Base-by-base conservation (phyloP, 2,888 invertebrate species). In the Thera britannica region DNA sequence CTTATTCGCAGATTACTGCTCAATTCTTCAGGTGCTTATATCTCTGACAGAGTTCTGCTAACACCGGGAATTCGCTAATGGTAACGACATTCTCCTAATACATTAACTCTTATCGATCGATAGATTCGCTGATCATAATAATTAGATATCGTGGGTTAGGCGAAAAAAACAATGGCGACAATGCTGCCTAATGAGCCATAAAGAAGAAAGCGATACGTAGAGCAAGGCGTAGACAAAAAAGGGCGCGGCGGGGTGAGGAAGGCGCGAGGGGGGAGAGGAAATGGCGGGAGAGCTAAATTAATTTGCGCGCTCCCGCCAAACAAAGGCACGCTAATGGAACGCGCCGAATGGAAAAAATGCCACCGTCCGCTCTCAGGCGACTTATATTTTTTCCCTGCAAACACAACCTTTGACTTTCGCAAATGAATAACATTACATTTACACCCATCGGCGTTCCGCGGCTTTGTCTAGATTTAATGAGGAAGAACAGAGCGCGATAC, bases 321-420 rank as follows among this genome's bases (percentile, higher is more conserved):
- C 93, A 93, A 93, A 93, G 93, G 93, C 93, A 88, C 93, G 93
- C 93, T 93, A 93, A 93, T 93, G 93, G 93, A 93, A 93, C 92
- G 92, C 93, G 93, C 89, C 93, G 93, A 93, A 93, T 93, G 91
- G 93, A 93, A 92, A 93, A 93, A 93, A 93, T 93, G 93, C 93
- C 93, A 93, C 93, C 93, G 93, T 92, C 92, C 93, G 92, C 91
- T 92, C 92, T 91, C 88, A 83, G 88, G 86, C 86, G 91, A 90
- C 92, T 91, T 90, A 71, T 72, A 72, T 74, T 72, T 83, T 89
- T 38, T 91, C 34, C 58, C 54, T 85, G 88, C 85, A 89, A 92
- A 92, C 88, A 92, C 90, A 92, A 92, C 93, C 93, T 93, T 93
- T 93, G 93, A 92, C 93, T 92, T 89, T 89, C 87, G 85, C 88